Conservation (phyloP, 2,113 vertebrate genomes). For the Henicopernis longicauda region DNA sequence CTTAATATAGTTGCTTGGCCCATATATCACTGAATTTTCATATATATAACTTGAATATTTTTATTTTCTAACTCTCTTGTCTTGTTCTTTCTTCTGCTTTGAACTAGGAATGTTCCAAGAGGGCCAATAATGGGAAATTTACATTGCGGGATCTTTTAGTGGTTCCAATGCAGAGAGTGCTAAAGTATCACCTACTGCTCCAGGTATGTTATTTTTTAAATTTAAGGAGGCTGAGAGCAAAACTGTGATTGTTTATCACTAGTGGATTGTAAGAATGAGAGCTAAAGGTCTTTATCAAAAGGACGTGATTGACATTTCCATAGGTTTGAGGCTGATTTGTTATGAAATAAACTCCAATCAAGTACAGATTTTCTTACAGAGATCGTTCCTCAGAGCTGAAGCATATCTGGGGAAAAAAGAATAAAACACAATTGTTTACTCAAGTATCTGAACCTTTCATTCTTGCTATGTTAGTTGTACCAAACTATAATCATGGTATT, state of each 20-base stretch:
- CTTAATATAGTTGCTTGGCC: neutral
- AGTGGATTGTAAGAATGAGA: neutral
- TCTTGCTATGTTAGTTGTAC: neutral
- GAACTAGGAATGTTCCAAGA: slow-evolving; percentile 89
- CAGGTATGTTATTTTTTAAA: slow-evolving; percentile 77
- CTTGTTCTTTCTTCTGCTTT: neutral
- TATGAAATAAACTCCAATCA: neutral
- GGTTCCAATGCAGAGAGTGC: slow-evolving; percentile 96
- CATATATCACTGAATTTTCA: neutral
- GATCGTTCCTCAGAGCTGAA: neutral
- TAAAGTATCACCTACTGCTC: slow-evolving; percentile 94
- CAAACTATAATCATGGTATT: neutral
- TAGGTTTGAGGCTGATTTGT: neutral
- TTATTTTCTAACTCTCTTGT: neutral
- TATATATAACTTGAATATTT: neutral
- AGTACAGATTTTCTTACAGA: neutral
- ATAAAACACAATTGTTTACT: neutral
- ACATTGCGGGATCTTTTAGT: slow-evolving; percentile 93
- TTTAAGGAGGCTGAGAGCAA: neutral
- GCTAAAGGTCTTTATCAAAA: neutral
- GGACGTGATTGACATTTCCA: neutral
- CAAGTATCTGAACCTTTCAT: neutral
- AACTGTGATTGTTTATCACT: neutral
- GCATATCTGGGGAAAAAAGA: neutral
- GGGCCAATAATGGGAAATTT: slow-evolving; percentile 97